Evolutionary conservation across 2,888 invertebrate genomes (phyloP).

Genomic region (Dusona sp.): DNA sequence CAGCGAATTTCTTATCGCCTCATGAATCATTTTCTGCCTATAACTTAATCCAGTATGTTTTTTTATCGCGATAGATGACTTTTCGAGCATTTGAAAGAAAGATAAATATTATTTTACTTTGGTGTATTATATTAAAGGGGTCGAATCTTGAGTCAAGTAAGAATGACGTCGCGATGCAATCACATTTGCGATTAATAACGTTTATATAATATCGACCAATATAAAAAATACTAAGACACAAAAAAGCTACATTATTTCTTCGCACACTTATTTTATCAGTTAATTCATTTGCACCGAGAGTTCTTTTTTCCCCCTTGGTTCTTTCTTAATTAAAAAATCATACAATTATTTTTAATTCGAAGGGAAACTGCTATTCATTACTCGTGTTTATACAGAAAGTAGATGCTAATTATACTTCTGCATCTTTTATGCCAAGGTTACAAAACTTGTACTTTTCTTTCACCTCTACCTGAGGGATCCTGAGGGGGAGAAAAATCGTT

Average conservation of each 20-base stretch:
- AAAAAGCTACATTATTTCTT: neutral
- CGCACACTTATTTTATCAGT: neutral
- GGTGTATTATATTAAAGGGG: neutral
- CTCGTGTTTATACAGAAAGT: constrained; percentile 20
- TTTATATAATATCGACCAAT: neutral
- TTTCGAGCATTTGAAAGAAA: neutral
- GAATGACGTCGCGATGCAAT: neutral
- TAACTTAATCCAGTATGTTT: constrained; percentile 39
- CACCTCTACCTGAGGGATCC: constrained; percentile 10
- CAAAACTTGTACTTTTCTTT: constrained; percentile 44
- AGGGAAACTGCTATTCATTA: neutral
- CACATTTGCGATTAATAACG: neutral
- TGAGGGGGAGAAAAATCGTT: constrained; percentile 44
- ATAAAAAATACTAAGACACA: neutral
- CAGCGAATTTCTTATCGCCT: constrained; percentile 28
- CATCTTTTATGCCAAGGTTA: constrained; percentile 52
- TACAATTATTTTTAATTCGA: neutral
- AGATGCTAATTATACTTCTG: constrained; percentile 35
- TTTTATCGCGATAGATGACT: constrained; percentile 29
- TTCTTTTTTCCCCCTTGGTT: neutral
- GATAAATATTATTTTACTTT: neutral
- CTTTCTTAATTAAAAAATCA: neutral
- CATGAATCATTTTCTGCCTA: constrained; percentile 38
- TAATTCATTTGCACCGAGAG: neutral
- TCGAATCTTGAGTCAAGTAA: neutral